phyloP scores from a whole-genome alignment of 37 sponge, comb jelly and placozoan species.

The Tethya wilhelma region DNA sequence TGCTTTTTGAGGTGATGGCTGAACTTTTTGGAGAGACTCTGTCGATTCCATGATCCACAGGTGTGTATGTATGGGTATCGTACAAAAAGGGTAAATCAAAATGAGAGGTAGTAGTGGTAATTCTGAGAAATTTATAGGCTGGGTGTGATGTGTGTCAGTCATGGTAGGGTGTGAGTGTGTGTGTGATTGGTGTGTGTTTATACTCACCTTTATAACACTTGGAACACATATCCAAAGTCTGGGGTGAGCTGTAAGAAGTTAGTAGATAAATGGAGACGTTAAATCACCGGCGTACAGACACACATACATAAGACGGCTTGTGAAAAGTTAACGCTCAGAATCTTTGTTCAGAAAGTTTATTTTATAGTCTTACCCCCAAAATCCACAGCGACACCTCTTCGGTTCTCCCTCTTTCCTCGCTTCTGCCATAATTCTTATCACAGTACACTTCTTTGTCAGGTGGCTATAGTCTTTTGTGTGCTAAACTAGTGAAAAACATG shows the following conservation, averaged over 20 bases:
- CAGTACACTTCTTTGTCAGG: too few species aligned
- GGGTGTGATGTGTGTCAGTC: too few species aligned
- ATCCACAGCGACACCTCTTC: slow-evolving; percentile 76
- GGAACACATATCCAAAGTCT: slow-evolving; percentile 77
- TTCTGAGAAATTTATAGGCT: too few species aligned
- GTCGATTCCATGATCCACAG: too few species aligned
- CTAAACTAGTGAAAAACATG: too few species aligned
- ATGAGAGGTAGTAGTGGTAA: too few species aligned
- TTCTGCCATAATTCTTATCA: slow-evolving; percentile 44
- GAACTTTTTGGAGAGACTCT: slow-evolving; percentile 15
- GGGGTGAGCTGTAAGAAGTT: slow-evolving; percentile 49
- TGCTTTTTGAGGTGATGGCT: background rate
- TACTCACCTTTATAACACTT: slow-evolving; percentile 76
- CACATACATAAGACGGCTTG: background rate
- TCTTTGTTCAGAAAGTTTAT: background rate
- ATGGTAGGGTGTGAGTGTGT: too few species aligned
- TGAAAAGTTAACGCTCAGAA: background rate
- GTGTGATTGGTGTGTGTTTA: background rate
- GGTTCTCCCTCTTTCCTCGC: slow-evolving; percentile 39
- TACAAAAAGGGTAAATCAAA: too few species aligned
- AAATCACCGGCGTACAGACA: background rate
- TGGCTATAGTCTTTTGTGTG: too few species aligned
- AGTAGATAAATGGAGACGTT: background rate
- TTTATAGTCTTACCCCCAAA: slow-evolving; percentile 68
- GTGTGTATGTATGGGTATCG: too few species aligned